Evolutionary conservation across 2,797 vertebrate genomes (phyloP).

Genomic region (Spinus olivaceus): DNA sequence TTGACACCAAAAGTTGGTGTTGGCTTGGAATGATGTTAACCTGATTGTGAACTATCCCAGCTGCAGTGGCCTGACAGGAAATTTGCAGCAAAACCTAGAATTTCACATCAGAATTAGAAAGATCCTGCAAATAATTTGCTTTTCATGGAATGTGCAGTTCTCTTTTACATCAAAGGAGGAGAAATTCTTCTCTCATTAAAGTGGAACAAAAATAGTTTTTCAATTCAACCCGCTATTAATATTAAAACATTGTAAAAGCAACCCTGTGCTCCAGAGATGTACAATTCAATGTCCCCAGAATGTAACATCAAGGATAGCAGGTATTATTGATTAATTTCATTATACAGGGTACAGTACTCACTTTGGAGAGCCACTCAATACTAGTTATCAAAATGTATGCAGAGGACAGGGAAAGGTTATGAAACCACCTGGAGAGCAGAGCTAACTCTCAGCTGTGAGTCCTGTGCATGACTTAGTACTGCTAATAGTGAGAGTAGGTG

Average conservation of each 20-base stretch:
- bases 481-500: not conserved
- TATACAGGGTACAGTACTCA: not conserved
- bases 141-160: not conserved
- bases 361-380: constrained; percentile 43
- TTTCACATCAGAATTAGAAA: not conserved
- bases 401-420: constrained; percentile 40
- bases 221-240: not conserved
- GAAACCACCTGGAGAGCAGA: not conserved
- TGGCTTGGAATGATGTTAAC: not conserved
- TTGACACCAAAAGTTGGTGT: not conserved
- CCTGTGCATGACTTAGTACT: not conserved
- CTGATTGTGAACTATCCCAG: not conserved
- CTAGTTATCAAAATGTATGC: constrained; percentile 32
- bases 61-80: not conserved
- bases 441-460: not conserved
- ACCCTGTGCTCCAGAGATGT: not conserved
- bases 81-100: not conserved
- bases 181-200: not conserved
- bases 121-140: not conserved
- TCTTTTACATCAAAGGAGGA: not conserved
- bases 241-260: not conserved
- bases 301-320: constrained; percentile 14
- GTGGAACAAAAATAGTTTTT: not conserved
- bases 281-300: not conserved
- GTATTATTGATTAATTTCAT: constrained; percentile 42